These are phyloP conservation scores for Gallinago jamesoni DNA, from an alignment of 2,113 vertebrate genomes.

Conservation along the genomic window DNA sequence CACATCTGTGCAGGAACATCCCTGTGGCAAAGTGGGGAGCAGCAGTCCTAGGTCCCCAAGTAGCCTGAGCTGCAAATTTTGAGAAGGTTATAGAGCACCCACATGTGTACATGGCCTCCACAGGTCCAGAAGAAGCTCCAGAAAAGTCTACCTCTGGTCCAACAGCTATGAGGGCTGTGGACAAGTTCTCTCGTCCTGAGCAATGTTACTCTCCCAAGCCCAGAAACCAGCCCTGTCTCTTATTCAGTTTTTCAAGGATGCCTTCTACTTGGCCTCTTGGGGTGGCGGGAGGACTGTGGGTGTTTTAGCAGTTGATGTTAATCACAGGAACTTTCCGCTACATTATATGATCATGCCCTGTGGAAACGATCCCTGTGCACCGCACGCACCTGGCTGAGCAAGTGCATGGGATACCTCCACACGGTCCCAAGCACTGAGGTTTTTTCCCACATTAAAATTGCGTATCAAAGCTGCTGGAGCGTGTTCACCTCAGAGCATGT, in stretches of 20 bases:
- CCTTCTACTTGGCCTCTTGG: not conserved
- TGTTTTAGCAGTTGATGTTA: not conserved
- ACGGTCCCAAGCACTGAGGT: not conserved
- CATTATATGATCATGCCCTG: not conserved
- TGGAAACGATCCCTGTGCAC: not conserved
- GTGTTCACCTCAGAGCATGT: not conserved
- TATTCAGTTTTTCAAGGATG: not conserved
- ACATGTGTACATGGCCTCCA: not conserved
- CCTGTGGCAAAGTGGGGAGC: not conserved
- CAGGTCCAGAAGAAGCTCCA: not conserved
- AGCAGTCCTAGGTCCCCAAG: not conserved
- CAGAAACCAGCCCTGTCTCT: not conserved
- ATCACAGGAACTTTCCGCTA: not conserved
- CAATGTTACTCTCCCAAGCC: not conserved
- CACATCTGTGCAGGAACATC: not conserved
- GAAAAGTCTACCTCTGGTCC: not conserved
- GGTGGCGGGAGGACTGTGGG: not conserved
- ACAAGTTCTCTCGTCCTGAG: not conserved
- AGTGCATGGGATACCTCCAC: not conserved
- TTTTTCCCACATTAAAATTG: not conserved
- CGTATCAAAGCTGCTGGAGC: not conserved
- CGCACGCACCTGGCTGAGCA: not conserved
- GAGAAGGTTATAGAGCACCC: not conserved
- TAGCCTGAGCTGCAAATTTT: not conserved
- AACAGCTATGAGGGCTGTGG: not conserved